Evolutionary conservation across 2,888 invertebrate genomes (phyloP).

Genomic region (Agrochola macilenta): DNA sequence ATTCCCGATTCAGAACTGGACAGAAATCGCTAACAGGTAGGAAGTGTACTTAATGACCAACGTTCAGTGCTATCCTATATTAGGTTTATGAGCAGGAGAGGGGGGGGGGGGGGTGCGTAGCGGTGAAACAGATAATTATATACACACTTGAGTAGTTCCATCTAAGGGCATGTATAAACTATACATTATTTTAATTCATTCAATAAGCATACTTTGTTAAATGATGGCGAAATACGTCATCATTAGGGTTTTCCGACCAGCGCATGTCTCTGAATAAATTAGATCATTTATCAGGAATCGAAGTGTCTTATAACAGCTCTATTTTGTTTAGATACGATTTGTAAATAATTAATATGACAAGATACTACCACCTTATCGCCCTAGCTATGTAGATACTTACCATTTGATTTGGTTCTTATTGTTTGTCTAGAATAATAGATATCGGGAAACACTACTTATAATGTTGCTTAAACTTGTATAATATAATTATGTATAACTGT

Average conservation of each 20-base stretch:
- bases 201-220: background rate
- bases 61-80: background rate
- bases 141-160: background rate
- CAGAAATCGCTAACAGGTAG: background rate
- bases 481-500: too few relatives aligned
- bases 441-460: too few relatives aligned
- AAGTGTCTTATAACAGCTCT: background rate
- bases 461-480: too few relatives aligned
- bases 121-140: background rate
- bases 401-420: background rate
- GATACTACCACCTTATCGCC: too few relatives aligned
- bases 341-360: background rate
- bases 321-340: background rate
- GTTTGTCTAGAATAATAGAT: too few relatives aligned
- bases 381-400: background rate
- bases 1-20: background rate
- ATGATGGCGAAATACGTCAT: background rate
- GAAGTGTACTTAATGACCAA: background rate
- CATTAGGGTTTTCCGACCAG: slow-evolving; percentile 9
- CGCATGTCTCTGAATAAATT: slow-evolving; percentile 38
- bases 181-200: background rate
- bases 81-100: background rate
- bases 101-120: background rate
- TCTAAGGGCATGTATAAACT: background rate
- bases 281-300: slow-evolving; percentile 11